These are phyloP conservation scores for Hypselothyrea guttata DNA, from an alignment of 2,888 invertebrate species.

Conservation along the genomic window DNA sequence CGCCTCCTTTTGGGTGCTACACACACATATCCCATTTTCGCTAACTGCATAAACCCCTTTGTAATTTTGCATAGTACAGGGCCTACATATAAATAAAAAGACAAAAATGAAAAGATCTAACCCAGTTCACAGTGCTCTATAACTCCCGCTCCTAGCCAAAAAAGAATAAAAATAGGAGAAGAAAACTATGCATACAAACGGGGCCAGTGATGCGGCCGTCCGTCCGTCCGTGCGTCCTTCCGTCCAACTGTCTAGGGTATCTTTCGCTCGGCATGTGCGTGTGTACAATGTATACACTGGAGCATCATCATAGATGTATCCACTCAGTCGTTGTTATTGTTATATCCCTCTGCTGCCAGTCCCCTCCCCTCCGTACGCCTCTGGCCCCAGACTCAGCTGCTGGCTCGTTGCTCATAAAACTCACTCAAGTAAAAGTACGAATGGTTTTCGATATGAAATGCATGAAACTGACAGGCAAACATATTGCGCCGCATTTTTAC, in stretches of 20 bases:
- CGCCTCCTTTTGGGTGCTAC: no score
- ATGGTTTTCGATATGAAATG: conserved; percentile 77
- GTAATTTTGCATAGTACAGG: no score
- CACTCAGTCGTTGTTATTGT: conserved; percentile 61
- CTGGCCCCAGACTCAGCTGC: conserved; percentile 23
- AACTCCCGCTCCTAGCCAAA: not conserved
- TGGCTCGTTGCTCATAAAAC: conserved; percentile 72
- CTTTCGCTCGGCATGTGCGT: conserved; percentile 11
- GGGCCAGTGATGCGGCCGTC: conserved; percentile 50
- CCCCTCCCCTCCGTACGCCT: not conserved
- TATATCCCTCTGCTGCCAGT: conserved; percentile 5
- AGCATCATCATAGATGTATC: conserved; percentile 74
- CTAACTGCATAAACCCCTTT: no score
- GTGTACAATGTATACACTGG: conserved; percentile 66
- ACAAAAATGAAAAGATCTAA: conserved; percentile 25
- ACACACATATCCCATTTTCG: no score
- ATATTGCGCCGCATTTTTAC: conserved; percentile 73
- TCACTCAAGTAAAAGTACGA: conserved; percentile 78
- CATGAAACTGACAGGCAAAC: conserved; percentile 77
- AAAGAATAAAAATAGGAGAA: no score
- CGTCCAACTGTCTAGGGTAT: conserved; percentile 21
- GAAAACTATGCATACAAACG: conserved; percentile 65
- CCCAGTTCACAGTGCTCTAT: conserved; percentile 37
- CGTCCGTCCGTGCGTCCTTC: not conserved
- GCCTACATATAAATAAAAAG: no score